phyloP scores from a whole-genome alignment of 2,797 vertebrate species.

The Brachymystax lenok region DNA sequence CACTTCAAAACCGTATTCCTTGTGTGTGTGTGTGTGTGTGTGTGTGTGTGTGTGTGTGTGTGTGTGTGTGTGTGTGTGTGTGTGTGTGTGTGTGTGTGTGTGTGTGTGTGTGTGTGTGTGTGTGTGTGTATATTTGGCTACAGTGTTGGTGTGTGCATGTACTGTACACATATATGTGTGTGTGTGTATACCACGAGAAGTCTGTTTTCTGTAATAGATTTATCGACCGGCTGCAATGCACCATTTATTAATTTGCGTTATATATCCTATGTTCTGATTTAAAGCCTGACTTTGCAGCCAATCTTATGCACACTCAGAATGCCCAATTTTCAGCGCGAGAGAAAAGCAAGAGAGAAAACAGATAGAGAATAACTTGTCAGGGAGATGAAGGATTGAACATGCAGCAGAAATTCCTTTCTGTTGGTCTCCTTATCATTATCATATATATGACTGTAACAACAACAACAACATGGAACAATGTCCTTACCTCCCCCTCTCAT shows the following conservation, averaged over 20 bases:
- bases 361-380: background rate
- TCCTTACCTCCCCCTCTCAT: background rate
- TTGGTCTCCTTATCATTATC: slow-evolving; percentile 22
- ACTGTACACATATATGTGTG: background rate
- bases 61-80: background rate
- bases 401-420: background rate
- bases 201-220: slow-evolving; percentile 44
- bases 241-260: slow-evolving; percentile 48
- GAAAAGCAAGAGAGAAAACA: slow-evolving; percentile 9
- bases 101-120: background rate
- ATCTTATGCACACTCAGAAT: slow-evolving; percentile 12
- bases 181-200: slow-evolving; percentile 26
- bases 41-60: background rate
- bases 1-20: too few relatives aligned
- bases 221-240: slow-evolving; percentile 40
- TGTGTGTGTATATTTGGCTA: background rate
- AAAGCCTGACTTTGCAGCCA: slow-evolving; percentile 22
- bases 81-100: slow-evolving; percentile 6
- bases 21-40: background rate
- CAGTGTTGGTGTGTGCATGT: background rate
- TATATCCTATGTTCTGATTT: slow-evolving; percentile 35
- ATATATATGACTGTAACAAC: slow-evolving; percentile 16
- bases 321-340: background rate
- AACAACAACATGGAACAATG: background rate
- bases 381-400: background rate